phyloP scores from a whole-genome alignment of 1,140 invertebrate genomes.

The Melipona quadrifasciata region DNA sequence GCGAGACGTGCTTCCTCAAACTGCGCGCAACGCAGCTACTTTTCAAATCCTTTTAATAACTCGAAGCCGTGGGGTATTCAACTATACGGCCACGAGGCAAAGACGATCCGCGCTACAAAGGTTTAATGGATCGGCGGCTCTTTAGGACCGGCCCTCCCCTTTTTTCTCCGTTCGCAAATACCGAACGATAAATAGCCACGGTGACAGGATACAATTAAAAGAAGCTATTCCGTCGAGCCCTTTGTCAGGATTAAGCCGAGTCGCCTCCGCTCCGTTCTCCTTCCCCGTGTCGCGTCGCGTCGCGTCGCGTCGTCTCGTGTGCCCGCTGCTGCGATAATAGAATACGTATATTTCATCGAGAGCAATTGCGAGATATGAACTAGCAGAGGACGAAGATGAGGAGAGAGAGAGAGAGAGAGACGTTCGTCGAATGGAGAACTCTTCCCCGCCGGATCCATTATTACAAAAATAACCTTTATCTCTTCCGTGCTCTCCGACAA shows the following conservation, averaged over 20 bases:
- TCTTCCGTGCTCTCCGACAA: conserved; percentile 19
- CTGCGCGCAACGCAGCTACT: too few species aligned
- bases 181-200: conserved; percentile 37
- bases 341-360: conserved; percentile 27
- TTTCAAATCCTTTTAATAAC: conserved; percentile 2
- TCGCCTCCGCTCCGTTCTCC: too few species aligned
- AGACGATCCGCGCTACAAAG: conserved; percentile 7
- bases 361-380: background rate
- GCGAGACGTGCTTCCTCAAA: too few species aligned
- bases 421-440: conserved; percentile 14
- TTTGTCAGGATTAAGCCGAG: conserved; percentile 41
- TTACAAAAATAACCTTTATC: conserved; percentile 55
- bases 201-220: conserved; percentile 46
- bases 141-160: conserved; percentile 2
- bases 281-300: background rate
- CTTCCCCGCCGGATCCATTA: conserved; percentile 40
- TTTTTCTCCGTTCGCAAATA: conserved; percentile 20
- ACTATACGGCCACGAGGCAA: background rate
- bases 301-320: background rate
- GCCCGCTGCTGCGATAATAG: conserved; percentile 20
- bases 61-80: background rate
- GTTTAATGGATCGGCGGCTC: conserved; percentile 7
- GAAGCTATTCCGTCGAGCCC: conserved; percentile 34
- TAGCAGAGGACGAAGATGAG: too few species aligned
- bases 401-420: too few species aligned